Evolutionary conservation across 1,140 invertebrate genomes (phyloP).

Genomic region (Drosophila sulfurigaster): DNA sequence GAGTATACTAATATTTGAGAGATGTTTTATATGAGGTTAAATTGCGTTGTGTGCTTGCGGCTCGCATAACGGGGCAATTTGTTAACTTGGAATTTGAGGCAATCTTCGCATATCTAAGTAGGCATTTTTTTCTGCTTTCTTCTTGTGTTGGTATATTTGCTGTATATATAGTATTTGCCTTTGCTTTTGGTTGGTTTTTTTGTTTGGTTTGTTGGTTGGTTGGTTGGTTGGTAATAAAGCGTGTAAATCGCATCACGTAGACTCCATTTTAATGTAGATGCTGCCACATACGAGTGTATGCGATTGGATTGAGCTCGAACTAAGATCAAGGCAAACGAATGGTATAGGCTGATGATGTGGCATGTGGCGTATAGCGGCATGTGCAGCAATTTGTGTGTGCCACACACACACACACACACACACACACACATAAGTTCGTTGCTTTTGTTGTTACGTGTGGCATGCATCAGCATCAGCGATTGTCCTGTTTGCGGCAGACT

Average conservation of each 20-base stretch:
- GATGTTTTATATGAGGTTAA: background rate
- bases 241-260: slow-evolving; percentile 50
- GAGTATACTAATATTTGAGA: background rate
- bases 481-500: slow-evolving; percentile 23
- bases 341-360: slow-evolving; percentile 10
- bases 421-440: background rate
- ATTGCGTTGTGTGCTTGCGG: background rate
- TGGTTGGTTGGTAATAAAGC: slow-evolving; percentile 21
- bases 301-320: slow-evolving; percentile 27
- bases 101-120: slow-evolving; percentile 29
- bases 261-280: slow-evolving; percentile 34
- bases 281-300: slow-evolving; percentile 13
- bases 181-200: no score
- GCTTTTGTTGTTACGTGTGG: slow-evolving; percentile 13
- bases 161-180: background rate
- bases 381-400: background rate
- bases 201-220: no score
- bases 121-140: background rate
- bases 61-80: slow-evolving; percentile 12
- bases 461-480: slow-evolving; percentile 24
- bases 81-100: slow-evolving; percentile 20
- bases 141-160: background rate
- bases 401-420: background rate
- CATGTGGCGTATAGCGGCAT: background rate
- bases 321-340: background rate